Evolutionary conservation across 2,797 vertebrate genomes (phyloP).

Genomic region (Liparis tanakae): DNA sequence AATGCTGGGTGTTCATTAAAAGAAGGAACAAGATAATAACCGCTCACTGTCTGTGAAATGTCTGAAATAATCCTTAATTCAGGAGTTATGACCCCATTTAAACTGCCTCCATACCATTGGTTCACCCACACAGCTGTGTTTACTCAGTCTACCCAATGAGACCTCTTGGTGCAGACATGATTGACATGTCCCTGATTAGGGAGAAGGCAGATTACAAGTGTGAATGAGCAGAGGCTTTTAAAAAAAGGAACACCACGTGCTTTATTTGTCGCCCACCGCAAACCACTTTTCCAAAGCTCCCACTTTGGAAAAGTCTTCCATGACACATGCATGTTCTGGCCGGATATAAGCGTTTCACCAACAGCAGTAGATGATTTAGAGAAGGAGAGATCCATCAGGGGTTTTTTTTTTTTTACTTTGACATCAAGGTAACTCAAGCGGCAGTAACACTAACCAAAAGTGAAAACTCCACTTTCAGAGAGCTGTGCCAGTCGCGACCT

Average conservation of each 20-base stretch:
- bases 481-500: constrained; percentile 61
- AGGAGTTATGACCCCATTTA: neutral
- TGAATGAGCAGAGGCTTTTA: neutral
- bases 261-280: neutral
- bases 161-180: neutral
- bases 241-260: neutral
- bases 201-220: constrained; percentile 15
- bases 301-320: neutral
- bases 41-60: neutral
- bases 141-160: constrained; percentile 5
- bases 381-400: neutral
- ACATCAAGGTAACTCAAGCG: constrained; percentile 38
- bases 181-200: neutral
- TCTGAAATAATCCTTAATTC: neutral
- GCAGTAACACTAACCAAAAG: constrained; percentile 18
- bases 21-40: neutral
- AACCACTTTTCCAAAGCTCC: neutral
- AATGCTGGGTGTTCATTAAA: neutral
- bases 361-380: constrained; percentile 1
- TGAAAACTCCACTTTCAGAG: constrained; percentile 51
- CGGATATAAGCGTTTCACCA: neutral
- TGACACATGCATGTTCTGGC: neutral
- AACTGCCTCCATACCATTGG: neutral
- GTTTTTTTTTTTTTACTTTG: neutral
- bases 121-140: constrained; percentile 14